phyloP scores from a whole-genome alignment of 2,888 invertebrate species.

The Oscheius sp. region DNA sequence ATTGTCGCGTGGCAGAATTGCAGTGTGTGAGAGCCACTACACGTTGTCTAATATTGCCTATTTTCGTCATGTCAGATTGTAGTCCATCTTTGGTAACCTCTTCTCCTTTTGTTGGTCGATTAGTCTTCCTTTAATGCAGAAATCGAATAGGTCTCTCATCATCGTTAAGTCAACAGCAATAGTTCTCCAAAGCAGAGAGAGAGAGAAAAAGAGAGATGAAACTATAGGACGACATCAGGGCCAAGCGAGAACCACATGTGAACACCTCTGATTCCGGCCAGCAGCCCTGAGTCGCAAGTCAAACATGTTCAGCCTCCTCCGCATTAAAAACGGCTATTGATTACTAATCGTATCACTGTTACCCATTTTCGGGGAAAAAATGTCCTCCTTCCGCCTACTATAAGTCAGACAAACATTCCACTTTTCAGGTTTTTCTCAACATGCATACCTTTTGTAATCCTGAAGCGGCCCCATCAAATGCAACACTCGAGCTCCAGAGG shows the following conservation, averaged over 20 bases:
- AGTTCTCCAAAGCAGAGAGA: too few relatives aligned
- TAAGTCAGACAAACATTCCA: neutral
- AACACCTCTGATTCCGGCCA: slow-evolving; percentile 28
- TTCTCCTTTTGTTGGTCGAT: slow-evolving; percentile 1
- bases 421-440: slow-evolving; percentile 28
- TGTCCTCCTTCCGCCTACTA: neutral
- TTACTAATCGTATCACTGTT: slow-evolving; percentile 9
- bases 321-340: slow-evolving; percentile 24
- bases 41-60: slow-evolving; percentile 29
- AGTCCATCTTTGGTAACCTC: slow-evolving; percentile 1
- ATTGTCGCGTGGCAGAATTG: slow-evolving; percentile 29
- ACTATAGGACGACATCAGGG: slow-evolving; percentile 18
- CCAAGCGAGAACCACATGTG: slow-evolving; percentile 31
- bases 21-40: slow-evolving; percentile 30
- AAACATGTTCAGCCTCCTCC: slow-evolving; percentile 31
- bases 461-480: slow-evolving; percentile 8
- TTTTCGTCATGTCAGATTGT: slow-evolving; percentile 14
- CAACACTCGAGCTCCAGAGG: slow-evolving; percentile 16
- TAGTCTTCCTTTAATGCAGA: neutral
- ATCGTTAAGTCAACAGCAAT: slow-evolving; percentile 25
- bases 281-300: slow-evolving; percentile 30
- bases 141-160: slow-evolving; percentile 12
- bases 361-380: slow-evolving; percentile 1
- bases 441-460: slow-evolving; percentile 32
- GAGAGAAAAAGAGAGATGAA: slow-evolving; percentile 11